Percentiles rank a stretch among this genome's conserved stretches.
phyloP scores from a whole-genome alignment of 2,797 vertebrate genomes.

The Florisuga fusca region DNA sequence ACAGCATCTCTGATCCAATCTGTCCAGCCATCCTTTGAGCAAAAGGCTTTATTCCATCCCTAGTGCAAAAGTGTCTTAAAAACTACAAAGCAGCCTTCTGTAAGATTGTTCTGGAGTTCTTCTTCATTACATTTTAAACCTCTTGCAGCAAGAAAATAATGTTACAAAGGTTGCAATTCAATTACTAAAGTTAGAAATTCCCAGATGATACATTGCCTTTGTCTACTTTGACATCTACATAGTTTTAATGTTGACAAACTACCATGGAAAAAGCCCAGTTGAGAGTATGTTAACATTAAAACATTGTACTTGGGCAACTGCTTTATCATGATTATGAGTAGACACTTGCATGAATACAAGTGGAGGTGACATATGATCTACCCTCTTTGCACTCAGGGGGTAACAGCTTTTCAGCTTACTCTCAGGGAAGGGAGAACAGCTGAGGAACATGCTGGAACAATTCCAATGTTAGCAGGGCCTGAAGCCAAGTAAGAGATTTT shows the following conservation, averaged over 20 bases:
- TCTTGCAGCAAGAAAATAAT: not conserved
- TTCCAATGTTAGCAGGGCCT: not conserved
- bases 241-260: constrained; percentile 20
- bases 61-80: not conserved
- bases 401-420: not conserved
- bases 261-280: not conserved
- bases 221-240: not conserved
- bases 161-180: not conserved
- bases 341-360: not conserved
- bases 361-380: not conserved
- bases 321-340: not conserved
- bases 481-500: not conserved
- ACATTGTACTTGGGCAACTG: not conserved
- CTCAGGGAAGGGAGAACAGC: not conserved
- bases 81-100: not conserved
- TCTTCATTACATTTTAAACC: not conserved
- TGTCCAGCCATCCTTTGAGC: not conserved
- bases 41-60: not conserved
- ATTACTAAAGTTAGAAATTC: not conserved
- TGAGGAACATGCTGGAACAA: not conserved
- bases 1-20: not conserved
- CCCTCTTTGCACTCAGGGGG: not conserved
- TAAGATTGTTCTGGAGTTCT: not conserved
- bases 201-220: not conserved
- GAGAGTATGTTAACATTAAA: not conserved